Evolutionary conservation across 2,797 vertebrate genomes (phyloP).

Genomic region (Cetoscarus ocellatus): DNA sequence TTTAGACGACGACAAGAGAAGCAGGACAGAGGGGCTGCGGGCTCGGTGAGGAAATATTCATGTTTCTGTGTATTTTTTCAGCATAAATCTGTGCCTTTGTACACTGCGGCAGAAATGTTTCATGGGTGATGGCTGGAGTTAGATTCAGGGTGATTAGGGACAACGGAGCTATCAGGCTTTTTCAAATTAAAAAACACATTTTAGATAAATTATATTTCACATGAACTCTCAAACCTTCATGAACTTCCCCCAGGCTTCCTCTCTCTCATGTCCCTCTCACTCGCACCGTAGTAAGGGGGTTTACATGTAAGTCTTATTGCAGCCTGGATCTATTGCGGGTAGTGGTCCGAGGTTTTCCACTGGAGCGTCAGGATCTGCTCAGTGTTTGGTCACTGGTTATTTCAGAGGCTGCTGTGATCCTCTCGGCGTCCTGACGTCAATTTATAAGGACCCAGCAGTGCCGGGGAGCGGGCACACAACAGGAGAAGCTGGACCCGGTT

Average conservation of each 20-base stretch:
- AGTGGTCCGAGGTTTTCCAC: conserved; percentile 58
- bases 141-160: background rate
- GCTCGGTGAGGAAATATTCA: conserved; percentile 40
- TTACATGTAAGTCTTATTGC: background rate
- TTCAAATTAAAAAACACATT: background rate
- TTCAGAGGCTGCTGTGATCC: conserved; percentile 70
- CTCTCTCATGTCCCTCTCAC: background rate
- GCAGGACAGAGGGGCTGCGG: conserved; percentile 10
- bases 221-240: background rate
- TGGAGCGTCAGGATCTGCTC: conserved; percentile 61
- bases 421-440: conserved; percentile 78
- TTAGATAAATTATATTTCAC: background rate
- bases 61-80: background rate
- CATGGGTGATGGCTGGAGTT: background rate
- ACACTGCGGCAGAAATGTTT: background rate
- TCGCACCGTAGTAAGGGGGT: background rate
- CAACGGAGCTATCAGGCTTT: background rate
- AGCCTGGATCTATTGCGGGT: background rate
- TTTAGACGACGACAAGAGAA: conserved; percentile 20
- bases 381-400: conserved; percentile 75
- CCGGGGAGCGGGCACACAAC: conserved; percentile 45
- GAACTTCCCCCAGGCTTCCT: conserved; percentile 2
- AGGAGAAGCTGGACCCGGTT: conserved; percentile 48
- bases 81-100: background rate
- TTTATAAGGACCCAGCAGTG: conserved; percentile 61